Evolutionary conservation across 1,140 invertebrate genomes (phyloP), one percentile per base, ranked within the genome.

Genomic region (Atta cephalotes): DNA sequence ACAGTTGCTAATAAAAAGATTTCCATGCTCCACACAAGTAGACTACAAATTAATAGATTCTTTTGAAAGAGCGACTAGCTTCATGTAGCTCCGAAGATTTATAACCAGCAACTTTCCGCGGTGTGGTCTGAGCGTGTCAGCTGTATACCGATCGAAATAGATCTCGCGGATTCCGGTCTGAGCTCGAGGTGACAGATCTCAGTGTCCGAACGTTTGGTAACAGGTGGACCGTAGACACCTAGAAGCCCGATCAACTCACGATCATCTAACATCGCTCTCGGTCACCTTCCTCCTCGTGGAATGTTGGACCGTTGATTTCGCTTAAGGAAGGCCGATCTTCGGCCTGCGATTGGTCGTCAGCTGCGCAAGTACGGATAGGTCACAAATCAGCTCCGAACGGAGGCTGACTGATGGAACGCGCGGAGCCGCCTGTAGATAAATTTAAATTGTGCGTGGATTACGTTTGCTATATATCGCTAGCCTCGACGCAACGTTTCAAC

Each of bases 371-470:
- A 89, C 85, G 79, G 90, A 90, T 86, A 86, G 91, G 88, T 94
- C 94, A 94, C 94, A 95, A 95, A 95, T 95, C 94, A 95, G 91
- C 49, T 86, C 88, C 63, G 89, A 90, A 85, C 81, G 58, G 72
- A 85, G 92, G 88, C 89, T 92, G 92, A 95, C 93, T 95, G 92
- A 95, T 92, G 92, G 68, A 49, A 39, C 25, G 68, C 80, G 56
- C 91, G 94, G 94, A 94, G 93, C 66, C 89, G 92, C 90, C 91
- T 91, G 91, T 94, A 94, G 93, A 94, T 95, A 95, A 95, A 95
- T 94, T 95, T 95, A 95, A 95, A 95, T 95, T 92, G 91, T 91
- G 89, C 92, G 91, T 93, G 91, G 92, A 93, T 87, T 89, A 66
- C 28, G 31, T 63, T 53, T 28, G 60, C 70, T 56, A 56, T 85